Evolutionary conservation across 2,888 invertebrate genomes (phyloP).

Genomic region (Corythucha ciliata): DNA sequence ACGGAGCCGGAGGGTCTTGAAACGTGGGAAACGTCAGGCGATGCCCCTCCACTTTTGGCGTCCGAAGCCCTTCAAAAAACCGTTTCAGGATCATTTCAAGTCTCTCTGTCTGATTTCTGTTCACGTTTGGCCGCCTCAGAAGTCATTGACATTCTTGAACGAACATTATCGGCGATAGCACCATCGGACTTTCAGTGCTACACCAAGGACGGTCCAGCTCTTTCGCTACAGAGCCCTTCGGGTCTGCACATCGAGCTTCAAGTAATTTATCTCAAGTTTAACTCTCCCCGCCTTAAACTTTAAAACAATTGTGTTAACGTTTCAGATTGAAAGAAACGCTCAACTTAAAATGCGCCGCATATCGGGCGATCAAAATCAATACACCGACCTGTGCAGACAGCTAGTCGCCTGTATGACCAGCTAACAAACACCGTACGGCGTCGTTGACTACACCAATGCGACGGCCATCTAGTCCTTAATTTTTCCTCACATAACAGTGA

Average conservation of each 20-base stretch:
- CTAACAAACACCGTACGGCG: too few species aligned
- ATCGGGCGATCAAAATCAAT: slow-evolving; percentile 79
- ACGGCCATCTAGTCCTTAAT: too few species aligned
- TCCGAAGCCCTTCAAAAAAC: slow-evolving; percentile 39
- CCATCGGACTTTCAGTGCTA: slow-evolving; percentile 32
- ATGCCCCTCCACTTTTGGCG: slow-evolving; percentile 22
- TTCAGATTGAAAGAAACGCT: slow-evolving; percentile 34
- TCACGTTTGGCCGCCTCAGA: slow-evolving; percentile 68
- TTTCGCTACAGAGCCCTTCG: slow-evolving; percentile 66
- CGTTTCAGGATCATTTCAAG: slow-evolving; percentile 40
- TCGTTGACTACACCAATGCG: too few species aligned
- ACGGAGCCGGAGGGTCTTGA: slow-evolving; percentile 75
- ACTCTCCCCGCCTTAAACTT: too few species aligned
- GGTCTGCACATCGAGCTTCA: slow-evolving; percentile 79
- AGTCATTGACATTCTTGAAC: slow-evolving; percentile 59
- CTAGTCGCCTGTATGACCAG: slow-evolving; percentile 71
- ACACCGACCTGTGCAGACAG: slow-evolving; percentile 79
- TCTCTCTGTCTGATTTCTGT: slow-evolving; percentile 65
- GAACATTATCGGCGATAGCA: slow-evolving; percentile 55
- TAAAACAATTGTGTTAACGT: too few species aligned
- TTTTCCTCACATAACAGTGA: too few species aligned
- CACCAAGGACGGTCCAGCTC: slow-evolving; percentile 41
- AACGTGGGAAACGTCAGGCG: slow-evolving; percentile 17
- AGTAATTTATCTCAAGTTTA: slow-evolving; percentile 50
- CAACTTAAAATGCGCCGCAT: slow-evolving; percentile 77